Evolutionary conservation across 1,140 invertebrate species (phyloP), one percentile per base, ranked within the genome.

Genomic region (Gryon sp.): DNA sequence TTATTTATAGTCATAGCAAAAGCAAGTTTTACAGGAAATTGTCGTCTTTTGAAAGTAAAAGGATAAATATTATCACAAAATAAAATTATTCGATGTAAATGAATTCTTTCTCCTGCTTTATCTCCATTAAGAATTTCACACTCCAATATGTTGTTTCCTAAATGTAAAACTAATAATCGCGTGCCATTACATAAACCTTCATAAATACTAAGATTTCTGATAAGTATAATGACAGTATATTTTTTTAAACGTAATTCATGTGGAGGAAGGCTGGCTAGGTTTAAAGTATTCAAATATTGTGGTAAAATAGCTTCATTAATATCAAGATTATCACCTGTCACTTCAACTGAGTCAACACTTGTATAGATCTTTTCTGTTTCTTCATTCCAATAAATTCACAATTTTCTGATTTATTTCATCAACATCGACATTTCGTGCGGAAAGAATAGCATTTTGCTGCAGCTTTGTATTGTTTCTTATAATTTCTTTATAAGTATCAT

Each of bases 111-210:
- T 2, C 28, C 28, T 2, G n/a, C n/a, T n/a, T 32, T 32, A n/a
- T 32, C 28, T 32, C 28, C 28, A 32, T 32, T 32, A 4, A 32
- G 28, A 32, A 32, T 32, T 32, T 32, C 28, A 32, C 28, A 32
- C n/a, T 32, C n/a, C n/a, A 32, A 32, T 32, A 32, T 9, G n/a
- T 32, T 4, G n/a, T 32, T 11, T 6, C 9, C n/a, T 2, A 32
- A 32, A 4, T 32, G 4, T 9, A 32, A 11, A 32, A 32, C n/a
- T 11, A 9, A 32, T 32, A n/a, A n/a, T n/a, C n/a, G n/a, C n/a
- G n/a, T n/a, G n/a, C n/a, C n/a, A n/a, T n/a, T n/a, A n/a, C n/a
- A n/a, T n/a, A n/a, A n/a, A n/a, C n/a, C n/a, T n/a, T n/a, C n/a
- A n/a, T n/a, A n/a, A n/a, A n/a, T n/a, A n/a, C n/a, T n/a, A n/a